phyloP scores from a whole-genome alignment of 2,888 invertebrate species.

The Eulithis prunata region DNA sequence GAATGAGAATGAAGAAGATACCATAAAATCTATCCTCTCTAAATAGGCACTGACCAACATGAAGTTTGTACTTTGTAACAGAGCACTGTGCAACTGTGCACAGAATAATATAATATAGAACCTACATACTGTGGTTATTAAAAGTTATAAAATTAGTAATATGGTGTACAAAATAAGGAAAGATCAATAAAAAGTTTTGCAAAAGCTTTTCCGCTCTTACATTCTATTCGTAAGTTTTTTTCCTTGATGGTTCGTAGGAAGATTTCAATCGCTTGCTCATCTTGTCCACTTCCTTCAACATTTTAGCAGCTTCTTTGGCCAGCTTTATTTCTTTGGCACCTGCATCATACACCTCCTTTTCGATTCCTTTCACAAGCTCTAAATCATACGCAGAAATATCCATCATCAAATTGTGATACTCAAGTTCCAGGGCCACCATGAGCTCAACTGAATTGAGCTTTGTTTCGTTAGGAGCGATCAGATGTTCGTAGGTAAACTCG shows the following conservation, averaged over 20 bases:
- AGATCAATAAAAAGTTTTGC: constrained; percentile 4
- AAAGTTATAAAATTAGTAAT: no score
- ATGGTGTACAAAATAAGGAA: no score
- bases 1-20: no score
- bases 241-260: constrained; percentile 66
- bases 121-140: no score
- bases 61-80: no score
- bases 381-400: constrained; percentile 72
- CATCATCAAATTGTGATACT: constrained; percentile 72
- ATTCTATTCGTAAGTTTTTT: constrained; percentile 42
- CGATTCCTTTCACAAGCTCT: constrained; percentile 65
- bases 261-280: constrained; percentile 69
- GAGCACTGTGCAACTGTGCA: no score
- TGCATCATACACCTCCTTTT: constrained; percentile 69
- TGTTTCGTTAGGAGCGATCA: constrained; percentile 85
- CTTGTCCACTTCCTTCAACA: constrained; percentile 73
- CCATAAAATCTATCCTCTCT: no score
- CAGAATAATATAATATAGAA: no score
- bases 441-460: constrained; percentile 84
- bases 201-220: background rate
- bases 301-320: constrained; percentile 67
- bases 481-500: constrained; percentile 86
- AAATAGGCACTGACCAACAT: no score
- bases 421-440: constrained; percentile 85
- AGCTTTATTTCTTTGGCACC: constrained; percentile 62